Conservation (phyloP, 2,113 vertebrate species). For the Callaeas wilsoni region DNA sequence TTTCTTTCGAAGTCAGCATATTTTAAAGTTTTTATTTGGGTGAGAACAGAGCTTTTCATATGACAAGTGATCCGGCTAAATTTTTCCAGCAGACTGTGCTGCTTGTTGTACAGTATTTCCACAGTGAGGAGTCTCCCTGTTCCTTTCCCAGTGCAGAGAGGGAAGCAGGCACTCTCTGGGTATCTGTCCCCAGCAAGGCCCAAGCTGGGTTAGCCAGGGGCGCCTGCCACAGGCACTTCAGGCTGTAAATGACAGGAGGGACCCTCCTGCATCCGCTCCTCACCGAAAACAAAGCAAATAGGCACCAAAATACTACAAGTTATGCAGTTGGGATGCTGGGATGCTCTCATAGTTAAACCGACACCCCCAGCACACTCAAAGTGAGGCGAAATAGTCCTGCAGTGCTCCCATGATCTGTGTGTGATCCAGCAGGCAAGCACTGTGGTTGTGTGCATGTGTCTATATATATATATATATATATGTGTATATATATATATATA, state of each 20-base stretch:
- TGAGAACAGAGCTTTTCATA: background rate
- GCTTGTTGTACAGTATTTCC: background rate
- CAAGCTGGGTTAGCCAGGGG: background rate
- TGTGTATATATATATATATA: no score
- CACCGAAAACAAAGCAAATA: background rate
- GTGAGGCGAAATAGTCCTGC: background rate
- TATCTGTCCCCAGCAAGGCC: background rate
- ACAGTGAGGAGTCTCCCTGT: background rate
- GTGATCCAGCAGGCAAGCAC: background rate
- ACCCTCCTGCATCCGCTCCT: background rate
- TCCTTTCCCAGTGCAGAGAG: background rate
- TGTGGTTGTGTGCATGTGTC: no score
- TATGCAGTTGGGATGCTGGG: background rate
- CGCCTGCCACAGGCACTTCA: background rate
- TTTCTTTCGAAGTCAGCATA: slow-evolving; percentile 1
- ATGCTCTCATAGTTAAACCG: background rate
- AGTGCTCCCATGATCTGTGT: background rate
- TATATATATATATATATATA: no score
- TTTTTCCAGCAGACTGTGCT: slow-evolving; percentile 16
- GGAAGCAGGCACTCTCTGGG: background rate
- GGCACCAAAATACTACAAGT: background rate
- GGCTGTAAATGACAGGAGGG: background rate
- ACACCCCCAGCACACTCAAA: background rate
- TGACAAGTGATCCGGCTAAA: background rate
- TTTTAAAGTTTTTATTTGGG: slow-evolving; percentile 5